These are phyloP conservation scores for Mythimna impura DNA, from an alignment of 2,888 invertebrate species.

Conservation along the genomic window DNA sequence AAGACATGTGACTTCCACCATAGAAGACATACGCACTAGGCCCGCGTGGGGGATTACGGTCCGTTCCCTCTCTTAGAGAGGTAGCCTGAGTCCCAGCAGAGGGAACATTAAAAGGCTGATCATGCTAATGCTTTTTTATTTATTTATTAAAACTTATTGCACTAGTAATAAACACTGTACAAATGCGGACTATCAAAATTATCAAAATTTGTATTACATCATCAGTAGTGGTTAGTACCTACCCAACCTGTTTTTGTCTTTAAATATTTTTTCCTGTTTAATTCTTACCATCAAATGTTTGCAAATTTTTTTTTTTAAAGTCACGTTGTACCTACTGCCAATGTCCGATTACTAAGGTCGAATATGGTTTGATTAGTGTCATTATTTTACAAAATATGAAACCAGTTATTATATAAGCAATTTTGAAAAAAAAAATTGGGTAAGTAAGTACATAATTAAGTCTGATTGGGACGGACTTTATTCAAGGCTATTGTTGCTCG, in stretches of 20 bases:
- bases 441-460: too few species aligned
- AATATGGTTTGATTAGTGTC: not conserved
- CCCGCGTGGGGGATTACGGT: too few species aligned
- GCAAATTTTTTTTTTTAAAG: not conserved
- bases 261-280: not conserved
- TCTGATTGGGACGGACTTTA: not conserved
- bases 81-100: too few species aligned
- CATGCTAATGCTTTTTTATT: too few species aligned
- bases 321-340: too few species aligned
- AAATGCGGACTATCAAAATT: not conserved
- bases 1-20: too few species aligned
- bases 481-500: not conserved
- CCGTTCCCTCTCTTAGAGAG: too few species aligned
- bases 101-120: too few species aligned
- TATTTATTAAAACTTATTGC: too few species aligned
- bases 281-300: not conserved
- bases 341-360: not conserved
- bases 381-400: not conserved
- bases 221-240: not conserved
- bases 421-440: not conserved
- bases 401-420: not conserved
- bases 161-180: too few species aligned
- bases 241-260: not conserved
- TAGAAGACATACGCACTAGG: too few species aligned
- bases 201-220: not conserved